Evolutionary conservation across 2,888 invertebrate genomes (phyloP).

Genomic region (Hirtodrosophila histrioides): DNA sequence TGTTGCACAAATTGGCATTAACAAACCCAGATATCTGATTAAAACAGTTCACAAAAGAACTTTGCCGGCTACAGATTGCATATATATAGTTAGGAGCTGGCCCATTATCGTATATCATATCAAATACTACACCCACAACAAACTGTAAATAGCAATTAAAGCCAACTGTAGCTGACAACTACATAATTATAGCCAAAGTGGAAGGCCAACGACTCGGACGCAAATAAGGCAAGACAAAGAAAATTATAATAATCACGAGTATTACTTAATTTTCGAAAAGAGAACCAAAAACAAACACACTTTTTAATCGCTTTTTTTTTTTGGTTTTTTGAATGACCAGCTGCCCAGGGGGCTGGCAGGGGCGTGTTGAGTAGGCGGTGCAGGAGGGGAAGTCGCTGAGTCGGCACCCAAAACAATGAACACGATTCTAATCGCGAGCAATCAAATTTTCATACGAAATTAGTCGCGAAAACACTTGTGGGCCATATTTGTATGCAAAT

Average conservation of each 20-base stretch:
- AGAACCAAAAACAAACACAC: slow-evolving; percentile 20
- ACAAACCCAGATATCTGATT: slow-evolving; percentile 23
- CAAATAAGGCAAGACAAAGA: slow-evolving; percentile 13
- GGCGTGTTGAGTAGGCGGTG: not conserved
- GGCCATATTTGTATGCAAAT: slow-evolving; percentile 77
- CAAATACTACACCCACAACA: slow-evolving; percentile 44
- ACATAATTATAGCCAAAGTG: slow-evolving; percentile 37
- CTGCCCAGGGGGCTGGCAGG: slow-evolving; percentile 1
- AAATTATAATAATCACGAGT: slow-evolving; percentile 50
- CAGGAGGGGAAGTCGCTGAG: slow-evolving; percentile 4
- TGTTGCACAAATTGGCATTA: slow-evolving; percentile 25
- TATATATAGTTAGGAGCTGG: slow-evolving; percentile 4
- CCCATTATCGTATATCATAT: slow-evolving; percentile 4
- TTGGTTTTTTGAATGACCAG: not conserved
- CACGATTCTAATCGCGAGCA: slow-evolving; percentile 76
- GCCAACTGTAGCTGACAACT: slow-evolving; percentile 46
- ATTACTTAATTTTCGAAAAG: slow-evolving; percentile 54
- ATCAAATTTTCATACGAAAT: slow-evolving; percentile 80
- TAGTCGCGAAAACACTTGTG: slow-evolving; percentile 74
- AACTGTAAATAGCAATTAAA: slow-evolving; percentile 60
- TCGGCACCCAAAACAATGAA: slow-evolving; percentile 66
- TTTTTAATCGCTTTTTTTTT: too few species aligned
- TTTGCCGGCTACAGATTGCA: slow-evolving; percentile 3
- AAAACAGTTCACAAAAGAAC: slow-evolving; percentile 34
- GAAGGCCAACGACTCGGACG: slow-evolving; percentile 49